These are phyloP conservation scores for Anorthoa munda DNA, from an alignment of 2,888 invertebrate species.

Conservation along the genomic window DNA sequence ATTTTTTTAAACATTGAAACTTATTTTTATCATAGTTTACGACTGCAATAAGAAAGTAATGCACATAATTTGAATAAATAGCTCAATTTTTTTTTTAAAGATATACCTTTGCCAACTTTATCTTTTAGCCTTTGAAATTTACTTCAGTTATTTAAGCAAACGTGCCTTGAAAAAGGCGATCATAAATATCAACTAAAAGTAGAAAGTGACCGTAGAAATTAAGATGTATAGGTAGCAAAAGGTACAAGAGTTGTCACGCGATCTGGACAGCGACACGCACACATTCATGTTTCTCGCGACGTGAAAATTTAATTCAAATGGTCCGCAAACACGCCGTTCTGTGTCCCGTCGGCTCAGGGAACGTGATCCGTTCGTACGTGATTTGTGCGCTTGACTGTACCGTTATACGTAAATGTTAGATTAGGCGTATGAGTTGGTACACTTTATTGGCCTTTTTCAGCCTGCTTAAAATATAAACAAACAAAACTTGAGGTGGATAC, in stretches of 20 bases:
- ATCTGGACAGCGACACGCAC: slow-evolving; percentile 66
- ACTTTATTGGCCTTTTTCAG: background rate
- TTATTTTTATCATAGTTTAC: slow-evolving; percentile 32
- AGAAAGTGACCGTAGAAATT: slow-evolving; percentile 65
- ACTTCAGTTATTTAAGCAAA: slow-evolving; percentile 50
- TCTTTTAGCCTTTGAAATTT: slow-evolving; percentile 42
- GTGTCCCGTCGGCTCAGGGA: slow-evolving; percentile 51
- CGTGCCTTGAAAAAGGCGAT: slow-evolving; percentile 44
- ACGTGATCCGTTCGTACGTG: slow-evolving; percentile 74
- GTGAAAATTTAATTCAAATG: slow-evolving; percentile 77
- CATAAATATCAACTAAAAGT: slow-evolving; percentile 60
- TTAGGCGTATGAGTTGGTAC: slow-evolving; percentile 6
- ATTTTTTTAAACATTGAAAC: slow-evolving; percentile 4
- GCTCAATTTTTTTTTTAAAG: slow-evolving; percentile 10
- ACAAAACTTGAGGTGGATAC: background rate
- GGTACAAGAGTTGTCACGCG: slow-evolving; percentile 56
- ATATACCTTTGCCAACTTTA: slow-evolving; percentile 35
- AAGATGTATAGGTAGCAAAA: slow-evolving; percentile 63
- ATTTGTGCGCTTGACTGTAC: slow-evolving; percentile 71
- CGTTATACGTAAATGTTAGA: slow-evolving; percentile 47
- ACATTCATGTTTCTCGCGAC: slow-evolving; percentile 55
- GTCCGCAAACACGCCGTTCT: slow-evolving; percentile 67
- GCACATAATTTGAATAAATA: slow-evolving; percentile 23
- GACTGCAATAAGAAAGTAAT: slow-evolving; percentile 2
- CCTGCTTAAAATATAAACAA: background rate